Evolutionary conservation across 2,797 vertebrate species (phyloP).

Genomic region (Todus mexicanus): DNA sequence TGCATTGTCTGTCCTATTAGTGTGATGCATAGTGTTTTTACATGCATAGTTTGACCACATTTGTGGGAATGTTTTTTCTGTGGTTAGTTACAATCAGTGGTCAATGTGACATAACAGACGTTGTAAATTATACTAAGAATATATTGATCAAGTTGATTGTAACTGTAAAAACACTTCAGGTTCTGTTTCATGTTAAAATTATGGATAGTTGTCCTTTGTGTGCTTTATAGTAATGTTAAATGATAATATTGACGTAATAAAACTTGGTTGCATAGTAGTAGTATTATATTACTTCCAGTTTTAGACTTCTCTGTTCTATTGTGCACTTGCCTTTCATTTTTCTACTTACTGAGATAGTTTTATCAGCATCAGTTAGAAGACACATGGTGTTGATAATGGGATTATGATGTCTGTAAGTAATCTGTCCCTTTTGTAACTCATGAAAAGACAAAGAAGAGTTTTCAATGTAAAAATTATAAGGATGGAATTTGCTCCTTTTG

Average conservation of each 20-base stretch:
- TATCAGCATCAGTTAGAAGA: background rate
- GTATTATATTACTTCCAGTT: background rate
- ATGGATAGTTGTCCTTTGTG: background rate
- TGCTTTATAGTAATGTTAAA: background rate
- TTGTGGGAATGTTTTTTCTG: background rate
- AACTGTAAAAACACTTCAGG: background rate
- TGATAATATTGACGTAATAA: background rate
- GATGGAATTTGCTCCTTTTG: background rate
- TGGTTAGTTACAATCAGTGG: background rate
- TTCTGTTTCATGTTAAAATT: background rate
- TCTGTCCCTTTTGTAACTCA: background rate
- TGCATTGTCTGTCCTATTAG: background rate
- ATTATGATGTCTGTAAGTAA: background rate
- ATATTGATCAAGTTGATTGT: background rate
- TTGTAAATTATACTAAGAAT: background rate
- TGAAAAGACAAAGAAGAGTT: background rate
- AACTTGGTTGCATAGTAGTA: background rate
- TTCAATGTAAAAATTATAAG: background rate
- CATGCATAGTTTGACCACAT: background rate
- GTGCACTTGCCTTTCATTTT: background rate
- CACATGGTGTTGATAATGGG: background rate
- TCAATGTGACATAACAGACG: background rate
- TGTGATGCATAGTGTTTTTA: background rate
- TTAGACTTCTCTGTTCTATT: background rate
- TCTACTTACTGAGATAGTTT: background rate